phyloP scores from a whole-genome alignment of 2,113 vertebrate species.

The Hemiscyllium ocellatum region DNA sequence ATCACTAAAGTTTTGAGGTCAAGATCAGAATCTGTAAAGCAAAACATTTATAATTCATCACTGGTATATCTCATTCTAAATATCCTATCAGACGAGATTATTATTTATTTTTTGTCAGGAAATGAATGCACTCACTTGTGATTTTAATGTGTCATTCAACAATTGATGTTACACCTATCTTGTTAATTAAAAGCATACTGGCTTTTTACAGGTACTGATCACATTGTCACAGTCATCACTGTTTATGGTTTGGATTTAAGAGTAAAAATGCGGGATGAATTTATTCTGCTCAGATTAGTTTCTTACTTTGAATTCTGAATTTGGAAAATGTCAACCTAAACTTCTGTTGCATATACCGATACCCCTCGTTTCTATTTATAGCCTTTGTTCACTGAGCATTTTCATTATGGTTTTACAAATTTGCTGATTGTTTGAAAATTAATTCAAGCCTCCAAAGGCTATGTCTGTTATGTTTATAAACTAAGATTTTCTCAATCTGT shows the following conservation, averaged over 20 bases:
- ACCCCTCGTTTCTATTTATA: not conserved
- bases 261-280: not conserved
- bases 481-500: not conserved
- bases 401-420: not conserved
- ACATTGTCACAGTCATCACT: not conserved
- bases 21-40: not conserved
- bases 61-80: not conserved
- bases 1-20: not conserved
- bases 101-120: not conserved
- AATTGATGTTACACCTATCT: not conserved
- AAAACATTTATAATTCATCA: not conserved
- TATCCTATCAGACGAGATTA: not conserved
- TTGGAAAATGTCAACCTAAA: not conserved
- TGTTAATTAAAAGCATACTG: not conserved
- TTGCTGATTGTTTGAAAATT: not conserved
- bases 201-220: not conserved
- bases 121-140: not conserved
- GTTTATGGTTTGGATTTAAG: not conserved
- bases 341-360: not conserved
- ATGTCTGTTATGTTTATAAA: not conserved
- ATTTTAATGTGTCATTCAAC: not conserved
- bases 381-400: not conserved
- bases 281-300: conserved; percentile 3
- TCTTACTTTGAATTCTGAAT: not conserved
- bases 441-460: not conserved